phyloP scores from a whole-genome alignment of 2,888 invertebrate genomes.

The Syritta pipiens region DNA sequence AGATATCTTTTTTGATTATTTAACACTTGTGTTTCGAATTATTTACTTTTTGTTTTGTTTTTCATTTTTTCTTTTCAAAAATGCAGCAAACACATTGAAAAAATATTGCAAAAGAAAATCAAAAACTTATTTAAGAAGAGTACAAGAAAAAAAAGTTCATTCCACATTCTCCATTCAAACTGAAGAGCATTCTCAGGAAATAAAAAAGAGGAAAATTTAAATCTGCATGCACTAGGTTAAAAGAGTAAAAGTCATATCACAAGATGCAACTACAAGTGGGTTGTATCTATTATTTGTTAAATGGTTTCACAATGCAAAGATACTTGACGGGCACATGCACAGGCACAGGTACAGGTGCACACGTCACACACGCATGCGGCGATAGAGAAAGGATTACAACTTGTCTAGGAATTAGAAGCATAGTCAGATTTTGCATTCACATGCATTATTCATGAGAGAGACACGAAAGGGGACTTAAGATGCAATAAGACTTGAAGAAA shows the following conservation, averaged over 20 bases:
- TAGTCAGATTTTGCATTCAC: slow-evolving; percentile 31
- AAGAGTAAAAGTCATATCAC: slow-evolving; percentile 16
- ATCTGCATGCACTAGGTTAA: slow-evolving; percentile 26
- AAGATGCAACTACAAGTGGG: slow-evolving; percentile 49
- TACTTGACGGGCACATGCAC: slow-evolving; percentile 30
- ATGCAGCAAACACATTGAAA: slow-evolving; percentile 60
- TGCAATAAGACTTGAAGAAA: slow-evolving; percentile 38
- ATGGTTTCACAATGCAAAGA: slow-evolving; percentile 39
- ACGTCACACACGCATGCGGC: slow-evolving; percentile 41
- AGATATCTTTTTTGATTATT: slow-evolving; percentile 33
- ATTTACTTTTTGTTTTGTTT: slow-evolving; percentile 52
- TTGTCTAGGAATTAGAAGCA: slow-evolving; percentile 38
- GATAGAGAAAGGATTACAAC: slow-evolving; percentile 12
- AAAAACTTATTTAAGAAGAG: not conserved
- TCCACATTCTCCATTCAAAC: slow-evolving; percentile 36
- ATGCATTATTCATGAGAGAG: slow-evolving; percentile 50
- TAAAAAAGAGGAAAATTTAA: not conserved
- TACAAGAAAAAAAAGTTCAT: not conserved
- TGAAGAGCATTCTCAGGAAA: slow-evolving; percentile 37
- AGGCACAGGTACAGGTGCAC: not conserved
- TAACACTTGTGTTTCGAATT: slow-evolving; percentile 65
- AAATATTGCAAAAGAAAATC: slow-evolving; percentile 6
- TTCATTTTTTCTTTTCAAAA: too few species aligned
- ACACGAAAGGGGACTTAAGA: slow-evolving; percentile 29
- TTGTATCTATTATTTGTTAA: slow-evolving; percentile 27